Conservation (phyloP, 2,888 invertebrate species). For the Hydrotaea cyrtoneurina region DNA sequence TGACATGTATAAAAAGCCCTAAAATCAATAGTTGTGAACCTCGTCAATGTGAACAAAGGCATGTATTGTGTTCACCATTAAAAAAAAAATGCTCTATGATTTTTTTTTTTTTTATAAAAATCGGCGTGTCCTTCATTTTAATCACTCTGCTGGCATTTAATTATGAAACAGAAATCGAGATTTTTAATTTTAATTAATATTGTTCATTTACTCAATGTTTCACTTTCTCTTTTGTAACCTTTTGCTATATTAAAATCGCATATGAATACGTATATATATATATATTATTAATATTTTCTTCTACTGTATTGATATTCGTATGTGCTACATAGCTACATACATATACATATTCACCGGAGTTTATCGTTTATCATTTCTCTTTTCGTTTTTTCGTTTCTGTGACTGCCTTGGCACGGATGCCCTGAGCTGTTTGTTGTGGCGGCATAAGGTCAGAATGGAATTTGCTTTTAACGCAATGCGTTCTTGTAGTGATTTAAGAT, state of each 20-base stretch:
- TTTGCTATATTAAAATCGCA: neutral
- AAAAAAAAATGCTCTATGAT: too few relatives aligned
- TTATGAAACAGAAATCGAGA: neutral
- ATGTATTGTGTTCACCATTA: too few relatives aligned
- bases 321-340: neutral
- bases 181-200: neutral
- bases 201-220: too few relatives aligned
- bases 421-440: neutral
- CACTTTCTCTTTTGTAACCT: neutral
- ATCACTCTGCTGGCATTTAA: neutral
- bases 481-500: slow-evolving; percentile 57
- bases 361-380: slow-evolving; percentile 35
- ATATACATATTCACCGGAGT: neutral
- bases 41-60: too few relatives aligned
- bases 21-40: too few relatives aligned
- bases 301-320: neutral
- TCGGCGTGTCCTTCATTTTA: too few relatives aligned
- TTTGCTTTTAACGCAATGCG: slow-evolving; percentile 31
- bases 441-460: slow-evolving; percentile 41
- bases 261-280: neutral
- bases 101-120: too few relatives aligned
- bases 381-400: neutral
- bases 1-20: too few relatives aligned
- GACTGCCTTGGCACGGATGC: neutral
- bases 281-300: slow-evolving; percentile 20